Evolutionary conservation across 2,113 vertebrate genomes (phyloP), one percentile per base, ranked within the genome.

Genomic region (Polyodon spathula): DNA sequence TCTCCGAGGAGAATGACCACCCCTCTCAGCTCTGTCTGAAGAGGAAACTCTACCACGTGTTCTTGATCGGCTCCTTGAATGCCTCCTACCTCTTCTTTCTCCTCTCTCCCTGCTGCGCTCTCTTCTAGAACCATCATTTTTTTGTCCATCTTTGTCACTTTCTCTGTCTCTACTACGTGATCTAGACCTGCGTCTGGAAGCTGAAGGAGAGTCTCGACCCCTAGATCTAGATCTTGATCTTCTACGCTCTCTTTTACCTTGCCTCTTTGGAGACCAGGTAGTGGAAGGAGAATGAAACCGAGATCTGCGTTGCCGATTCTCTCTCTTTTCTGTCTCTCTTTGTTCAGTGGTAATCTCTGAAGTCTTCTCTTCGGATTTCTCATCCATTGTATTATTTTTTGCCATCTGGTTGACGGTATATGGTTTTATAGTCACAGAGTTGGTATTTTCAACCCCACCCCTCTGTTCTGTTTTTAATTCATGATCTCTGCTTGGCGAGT

Each of bases 281-380:
- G 89, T 93, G 0, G 92, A 88, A 1, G 96, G 84, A 5, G 96
- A 97, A 70, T 98, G 96, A 78, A 98, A 98, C 56, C 96, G 89
- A 63, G 96, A 97, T 61, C 79, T 89, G 15, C 84, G 68, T 54
- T 76, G 78, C 27, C 66, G 84, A 17, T 74, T 72, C 2, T 80
- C 85, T 53, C 66, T 80, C 58, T 70, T 76, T 59, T 85, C 86
- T 51, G 61, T 63, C 56, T 66, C 71, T 11, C 76, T 63, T 61
- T 78, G 39, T 39, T 54, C 1, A 76, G 62, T 63, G 27, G 51
- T 17, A 6, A 50, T 27, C 8, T 69, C 72, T 9, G 63, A 53
- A 16, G 64, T 51, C 40, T 58, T 43, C 14, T 59, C 12, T 37
- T 37, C 40, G 16, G 57, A 43, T 44, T 63, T 56, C 16, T 4